Evolutionary conservation across 2,888 invertebrate genomes (phyloP).

Genomic region (Azorinus chamasolen): DNA sequence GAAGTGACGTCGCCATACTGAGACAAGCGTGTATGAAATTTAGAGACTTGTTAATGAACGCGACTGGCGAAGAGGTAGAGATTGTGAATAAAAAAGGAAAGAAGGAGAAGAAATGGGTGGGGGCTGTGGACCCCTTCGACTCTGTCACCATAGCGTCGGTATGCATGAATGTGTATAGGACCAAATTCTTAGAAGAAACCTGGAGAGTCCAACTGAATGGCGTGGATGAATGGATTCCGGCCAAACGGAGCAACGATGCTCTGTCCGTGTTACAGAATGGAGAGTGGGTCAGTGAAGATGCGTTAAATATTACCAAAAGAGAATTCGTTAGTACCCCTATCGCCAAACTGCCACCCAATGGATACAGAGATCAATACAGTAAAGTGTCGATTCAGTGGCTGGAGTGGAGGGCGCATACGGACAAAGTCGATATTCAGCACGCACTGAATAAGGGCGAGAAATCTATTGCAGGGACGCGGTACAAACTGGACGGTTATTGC

Average conservation of each 20-base stretch:
- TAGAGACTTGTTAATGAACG: conserved; percentile 31
- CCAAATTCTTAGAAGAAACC: conserved; percentile 27
- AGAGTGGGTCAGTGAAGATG: conserved; percentile 7
- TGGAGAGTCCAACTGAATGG: conserved; percentile 19
- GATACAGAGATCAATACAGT: too few relatives aligned
- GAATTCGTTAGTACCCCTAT: conserved; percentile 23
- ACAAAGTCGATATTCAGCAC: conserved; percentile 14
- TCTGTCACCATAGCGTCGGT: too few relatives aligned
- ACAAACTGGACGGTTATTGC: conserved; percentile 31
- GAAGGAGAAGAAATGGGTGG: conserved; percentile 5
- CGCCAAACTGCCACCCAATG: conserved; percentile 36
- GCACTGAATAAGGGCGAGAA: conserved; percentile 34
- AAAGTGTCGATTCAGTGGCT: conserved; percentile 55
- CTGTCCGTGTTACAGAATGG: background rate
- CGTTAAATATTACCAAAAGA: conserved; percentile 1
- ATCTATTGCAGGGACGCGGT: conserved; percentile 18
- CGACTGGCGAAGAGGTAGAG: conserved; percentile 22
- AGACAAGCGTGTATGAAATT: conserved; percentile 39
- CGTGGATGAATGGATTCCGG: conserved; percentile 12
- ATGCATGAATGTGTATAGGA: too few relatives aligned
- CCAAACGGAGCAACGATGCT: conserved; percentile 4
- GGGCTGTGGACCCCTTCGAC: conserved; percentile 37
- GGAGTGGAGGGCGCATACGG: conserved; percentile 23
- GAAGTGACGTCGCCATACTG: conserved; percentile 49
- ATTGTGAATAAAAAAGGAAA: conserved; percentile 10